Evolutionary conservation across 1,140 invertebrate species (phyloP), one percentile per base, ranked within the genome.

Genomic region (Bombus consobrinus): DNA sequence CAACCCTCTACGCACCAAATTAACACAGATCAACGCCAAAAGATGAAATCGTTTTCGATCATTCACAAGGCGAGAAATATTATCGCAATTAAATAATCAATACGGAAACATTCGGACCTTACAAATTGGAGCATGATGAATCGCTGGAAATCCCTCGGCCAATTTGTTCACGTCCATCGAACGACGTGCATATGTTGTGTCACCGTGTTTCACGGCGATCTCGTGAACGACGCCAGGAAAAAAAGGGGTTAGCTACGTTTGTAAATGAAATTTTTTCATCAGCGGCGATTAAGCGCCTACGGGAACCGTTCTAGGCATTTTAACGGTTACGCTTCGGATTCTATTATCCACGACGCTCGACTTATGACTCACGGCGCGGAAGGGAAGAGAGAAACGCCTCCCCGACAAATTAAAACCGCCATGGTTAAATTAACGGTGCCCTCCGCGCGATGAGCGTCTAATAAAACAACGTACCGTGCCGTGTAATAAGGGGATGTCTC

Each of bases 341-440:
- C 85, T 83, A 91, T 90, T 89, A 91, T 90, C 81, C 78, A 86
- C 79, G 75, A 59, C 25, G 69, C 43, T 62, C 75, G 62, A 91
- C 86, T 89, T 88, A 88, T 83, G 84, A 90, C 75, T 88, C 82
- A 87, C 43, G 39, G 73, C 71, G 69, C 62, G n/a, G 47, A n/a
- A 5, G 18, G 32, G 71, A 41, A 80, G 77, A 43, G 41, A 47
- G 68, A 28, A 13, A 47, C n/a, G 39, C 59, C 3, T 71, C 47
- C 72, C n/a, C 57, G 59, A 89, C 79, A 91, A 91, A 93, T 89
- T 89, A 92, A 92, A 92, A 92, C 80, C 77, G 74, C 86, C 76
- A 91, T 89, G 87, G 83, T 91, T 88, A 88, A 92, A 92, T 92
- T 90, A 89, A 92, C 84, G 85, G 72, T 84, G 87, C 74, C 71